Base-by-base conservation (phyloP, 92 coral and sea anemone species). In the Ricordea florida region DNA sequence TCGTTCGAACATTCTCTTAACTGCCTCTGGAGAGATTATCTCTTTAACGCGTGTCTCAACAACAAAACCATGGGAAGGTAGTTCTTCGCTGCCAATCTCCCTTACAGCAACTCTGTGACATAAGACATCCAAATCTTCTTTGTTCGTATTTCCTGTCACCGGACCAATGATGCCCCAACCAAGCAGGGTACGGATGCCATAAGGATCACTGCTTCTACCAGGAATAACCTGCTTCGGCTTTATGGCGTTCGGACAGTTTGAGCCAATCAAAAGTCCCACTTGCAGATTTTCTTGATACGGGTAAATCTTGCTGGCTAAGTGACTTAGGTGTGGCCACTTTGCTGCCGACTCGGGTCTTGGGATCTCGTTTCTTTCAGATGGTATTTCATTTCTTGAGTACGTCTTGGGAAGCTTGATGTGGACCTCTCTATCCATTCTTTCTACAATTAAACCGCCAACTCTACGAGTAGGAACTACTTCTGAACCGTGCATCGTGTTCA, bases 1-100 rank as follows among this genome's bases (percentile, higher is more conserved):
- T 60, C 34, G 41, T 60, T 82, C 75, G 62, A 82, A 74, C 87
- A 82, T 82, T 73, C 74, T 82, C 75, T 74, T 73, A 33, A 82
- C 60, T 62, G 82, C 72, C 38, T 14, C 67, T 53, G 87, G 81
- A 34, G 65, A 45, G 64, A 82, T 60, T 56, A 81, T 82, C 50
- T 82, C 87, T 32, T 72, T 82, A 16, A 57, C 76, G 26, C 29
- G 50, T n/a, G 82, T 65, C 45, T 82, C 77, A 37, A 45, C 29
- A 51, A 82, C 82, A 29, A 82, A 81, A 32, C 62, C 40, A 57
- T 72, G 80, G 51, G 53, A 50, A 16, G 87, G 52, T 32, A 29
- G 44, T 47, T 73, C 72, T 55, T 77, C 53, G 45, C 44, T 64
- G 49, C 81, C 81, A 32, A 72, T 64, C 75, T 81, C 81, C 53